Evolutionary conservation across 2,797 vertebrate genomes (phyloP).

Genomic region (Acomys russatus): DNA sequence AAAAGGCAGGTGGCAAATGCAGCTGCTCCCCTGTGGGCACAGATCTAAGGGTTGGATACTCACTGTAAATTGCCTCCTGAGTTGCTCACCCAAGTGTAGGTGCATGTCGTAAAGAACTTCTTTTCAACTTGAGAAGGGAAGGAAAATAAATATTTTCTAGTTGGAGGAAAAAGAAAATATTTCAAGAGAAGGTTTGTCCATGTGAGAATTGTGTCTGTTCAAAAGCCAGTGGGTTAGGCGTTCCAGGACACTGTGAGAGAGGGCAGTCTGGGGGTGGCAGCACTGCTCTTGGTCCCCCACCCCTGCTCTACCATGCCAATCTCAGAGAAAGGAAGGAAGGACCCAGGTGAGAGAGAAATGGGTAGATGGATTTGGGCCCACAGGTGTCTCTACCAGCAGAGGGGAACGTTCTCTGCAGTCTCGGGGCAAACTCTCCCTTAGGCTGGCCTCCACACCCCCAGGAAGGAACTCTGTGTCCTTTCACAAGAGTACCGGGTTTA

Average conservation of each 20-base stretch:
- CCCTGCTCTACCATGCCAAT: no score
- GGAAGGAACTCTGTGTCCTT: neutral
- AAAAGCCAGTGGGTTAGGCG: neutral
- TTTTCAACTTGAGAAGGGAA: constrained; percentile 8
- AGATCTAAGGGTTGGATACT: neutral
- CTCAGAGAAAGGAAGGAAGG: neutral
- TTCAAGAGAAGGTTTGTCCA: neutral
- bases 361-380: neutral
- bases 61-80: neutral
- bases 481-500: neutral
- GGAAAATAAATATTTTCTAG: neutral
- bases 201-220: neutral
- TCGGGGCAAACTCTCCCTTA: neutral
- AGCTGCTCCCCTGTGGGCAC: neutral
- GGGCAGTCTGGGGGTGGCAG: neutral
- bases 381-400: neutral
- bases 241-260: neutral
- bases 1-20: neutral
- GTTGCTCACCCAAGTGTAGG: neutral
- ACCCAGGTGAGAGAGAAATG: neutral
- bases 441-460: neutral
- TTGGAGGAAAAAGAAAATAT: neutral
- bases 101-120: neutral
- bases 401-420: neutral
- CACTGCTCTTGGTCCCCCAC: neutral